A percentile compares a stretch with the other conserved stretches of the same genome.
These are phyloP conservation scores for Periplaneta americana DNA, from an alignment of 1,140 invertebrate species.

Conservation along the genomic window DNA sequence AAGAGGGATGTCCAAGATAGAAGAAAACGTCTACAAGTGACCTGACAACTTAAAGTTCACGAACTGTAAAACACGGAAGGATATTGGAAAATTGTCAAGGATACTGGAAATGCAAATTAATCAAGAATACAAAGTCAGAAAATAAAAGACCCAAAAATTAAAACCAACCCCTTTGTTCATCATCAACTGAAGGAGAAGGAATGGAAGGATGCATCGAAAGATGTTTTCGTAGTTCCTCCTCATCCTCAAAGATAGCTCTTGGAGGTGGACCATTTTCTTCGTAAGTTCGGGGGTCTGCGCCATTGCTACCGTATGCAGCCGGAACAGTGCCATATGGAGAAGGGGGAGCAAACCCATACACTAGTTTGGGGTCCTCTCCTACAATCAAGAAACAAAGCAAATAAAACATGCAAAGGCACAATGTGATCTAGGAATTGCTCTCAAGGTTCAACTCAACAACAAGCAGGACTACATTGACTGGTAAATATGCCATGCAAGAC, in stretches of 20 bases:
- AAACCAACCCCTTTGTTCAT: constrained; percentile 25
- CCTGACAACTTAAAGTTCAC: no score
- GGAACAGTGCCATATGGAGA: constrained; percentile 56
- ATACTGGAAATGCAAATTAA: background rate
- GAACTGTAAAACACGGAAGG: no score
- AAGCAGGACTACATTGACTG: background rate
- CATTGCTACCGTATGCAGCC: constrained; percentile 38
- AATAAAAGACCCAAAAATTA: background rate
- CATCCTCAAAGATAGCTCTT: constrained; percentile 60
- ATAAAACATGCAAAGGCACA: background rate
- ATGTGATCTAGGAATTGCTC: background rate
- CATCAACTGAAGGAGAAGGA: constrained; percentile 24
- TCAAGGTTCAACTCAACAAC: background rate
- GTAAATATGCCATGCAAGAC: background rate
- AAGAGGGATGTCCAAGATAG: no score
- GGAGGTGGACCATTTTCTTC: constrained; percentile 49
- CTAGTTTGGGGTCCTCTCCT: constrained; percentile 51
- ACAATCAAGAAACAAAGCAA: constrained; percentile 10
- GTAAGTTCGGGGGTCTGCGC: constrained; percentile 40
- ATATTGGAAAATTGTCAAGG: no score
- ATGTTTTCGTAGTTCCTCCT: constrained; percentile 63
- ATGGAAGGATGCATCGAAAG: constrained; percentile 22
- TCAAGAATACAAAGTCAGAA: constrained; percentile 11
- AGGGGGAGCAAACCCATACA: constrained; percentile 59
- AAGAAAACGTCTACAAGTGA: no score